Percentiles rank a stretch among this genome's conserved stretches.
Evolutionary conservation across 2,113 vertebrate genomes (phyloP).

Genomic region (Pungitius pungitius): DNA sequence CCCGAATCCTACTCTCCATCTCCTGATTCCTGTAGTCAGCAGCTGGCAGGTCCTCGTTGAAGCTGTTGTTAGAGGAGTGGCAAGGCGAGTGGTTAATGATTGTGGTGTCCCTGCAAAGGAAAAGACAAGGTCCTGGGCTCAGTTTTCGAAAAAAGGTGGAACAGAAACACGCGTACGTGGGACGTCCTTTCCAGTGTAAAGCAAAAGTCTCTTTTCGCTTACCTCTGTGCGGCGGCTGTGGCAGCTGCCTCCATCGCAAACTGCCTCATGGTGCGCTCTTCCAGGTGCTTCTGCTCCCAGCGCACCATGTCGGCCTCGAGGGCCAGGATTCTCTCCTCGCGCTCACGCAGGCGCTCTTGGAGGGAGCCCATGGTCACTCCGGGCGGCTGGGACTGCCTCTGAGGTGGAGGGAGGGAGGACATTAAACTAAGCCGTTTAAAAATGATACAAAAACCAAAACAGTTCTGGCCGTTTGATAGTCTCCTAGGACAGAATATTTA

Average conservation of each 20-base stretch:
- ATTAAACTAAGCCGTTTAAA: not conserved
- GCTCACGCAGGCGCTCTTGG: slow-evolving; percentile 91
- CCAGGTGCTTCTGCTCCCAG: slow-evolving; percentile 98
- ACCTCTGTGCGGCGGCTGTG: slow-evolving; percentile 92
- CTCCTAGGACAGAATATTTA: slow-evolving; percentile 50
- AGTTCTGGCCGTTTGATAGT: not conserved
- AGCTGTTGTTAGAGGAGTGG: slow-evolving; percentile 95
- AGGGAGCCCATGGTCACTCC: slow-evolving; percentile 83
- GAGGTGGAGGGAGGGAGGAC: slow-evolving; percentile 14
- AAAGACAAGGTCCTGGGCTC: not conserved
- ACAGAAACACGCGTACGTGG: not conserved
- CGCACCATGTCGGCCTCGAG: slow-evolving; percentile 98
- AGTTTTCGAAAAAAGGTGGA: not conserved
- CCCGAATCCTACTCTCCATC: slow-evolving; percentile 97
- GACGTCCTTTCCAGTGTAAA: not conserved
- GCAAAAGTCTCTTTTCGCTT: not conserved
- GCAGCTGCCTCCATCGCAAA: slow-evolving; percentile 98
- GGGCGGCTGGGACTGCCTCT: slow-evolving; percentile 85
- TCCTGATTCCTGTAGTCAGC: slow-evolving; percentile 93
- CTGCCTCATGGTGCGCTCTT: slow-evolving; percentile 97
- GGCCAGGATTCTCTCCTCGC: slow-evolving; percentile 93
- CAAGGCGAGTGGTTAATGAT: slow-evolving; percentile 97
- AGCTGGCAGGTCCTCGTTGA: slow-evolving; percentile 91
- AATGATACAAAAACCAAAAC: too few relatives aligned
- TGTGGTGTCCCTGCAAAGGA: slow-evolving; percentile 87